Evolutionary conservation across 2,888 invertebrate genomes (phyloP).

Genomic region (Molorchus minor): DNA sequence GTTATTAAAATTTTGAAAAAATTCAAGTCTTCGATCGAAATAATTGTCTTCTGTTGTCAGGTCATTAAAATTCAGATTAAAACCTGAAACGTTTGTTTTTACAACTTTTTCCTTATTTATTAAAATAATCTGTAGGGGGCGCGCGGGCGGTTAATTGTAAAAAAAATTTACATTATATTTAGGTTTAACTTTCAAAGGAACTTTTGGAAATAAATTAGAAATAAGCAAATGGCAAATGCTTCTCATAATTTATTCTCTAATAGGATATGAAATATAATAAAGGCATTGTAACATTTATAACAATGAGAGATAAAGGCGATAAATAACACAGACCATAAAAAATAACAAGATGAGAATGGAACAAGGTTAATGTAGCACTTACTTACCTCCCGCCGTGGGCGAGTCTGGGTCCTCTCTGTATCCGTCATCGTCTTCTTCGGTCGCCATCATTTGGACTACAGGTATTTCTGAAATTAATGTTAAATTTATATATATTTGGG

Average conservation of each 20-base stretch:
- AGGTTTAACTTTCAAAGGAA: too few relatives aligned
- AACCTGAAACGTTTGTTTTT: too few relatives aligned
- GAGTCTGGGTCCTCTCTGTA: slow-evolving; percentile 70
- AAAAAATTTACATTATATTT: too few relatives aligned
- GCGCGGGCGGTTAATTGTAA: too few relatives aligned
- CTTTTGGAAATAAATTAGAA: neutral
- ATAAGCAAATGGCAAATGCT: neutral
- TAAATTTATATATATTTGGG: neutral
- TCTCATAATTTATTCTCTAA: slow-evolving; percentile 7
- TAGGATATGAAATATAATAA: slow-evolving; percentile 8
- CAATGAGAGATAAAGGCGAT: slow-evolving; percentile 21
- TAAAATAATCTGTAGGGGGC: too few relatives aligned
- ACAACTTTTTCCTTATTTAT: too few relatives aligned
- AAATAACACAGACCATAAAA: slow-evolving; percentile 33
- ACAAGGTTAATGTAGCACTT: slow-evolving; percentile 67
- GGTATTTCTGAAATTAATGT: slow-evolving; percentile 74
- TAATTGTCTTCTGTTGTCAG: too few relatives aligned
- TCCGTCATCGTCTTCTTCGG: slow-evolving; percentile 70
- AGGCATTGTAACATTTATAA: slow-evolving; percentile 2
- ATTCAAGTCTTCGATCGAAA: too few relatives aligned
- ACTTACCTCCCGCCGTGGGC: slow-evolving; percentile 79
- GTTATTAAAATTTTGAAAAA: too few relatives aligned
- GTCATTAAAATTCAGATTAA: too few relatives aligned
- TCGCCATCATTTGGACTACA: slow-evolving; percentile 72
- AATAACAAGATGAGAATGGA: slow-evolving; percentile 39